Evolutionary conservation across 2,113 vertebrate species (phyloP).

Genomic region (Marmota monax): DNA sequence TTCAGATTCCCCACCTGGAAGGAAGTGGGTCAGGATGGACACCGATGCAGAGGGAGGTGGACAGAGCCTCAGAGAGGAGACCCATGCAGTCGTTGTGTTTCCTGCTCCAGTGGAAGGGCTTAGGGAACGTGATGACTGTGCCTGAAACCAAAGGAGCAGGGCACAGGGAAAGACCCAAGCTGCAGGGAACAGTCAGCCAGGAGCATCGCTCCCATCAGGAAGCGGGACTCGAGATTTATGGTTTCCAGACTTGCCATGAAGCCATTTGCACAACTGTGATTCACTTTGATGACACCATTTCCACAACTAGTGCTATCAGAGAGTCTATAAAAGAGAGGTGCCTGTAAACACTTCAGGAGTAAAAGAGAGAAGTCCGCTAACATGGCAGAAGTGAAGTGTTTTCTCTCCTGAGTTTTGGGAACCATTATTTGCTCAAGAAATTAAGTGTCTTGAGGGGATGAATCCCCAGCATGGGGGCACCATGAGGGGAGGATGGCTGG

Average conservation of each 20-base stretch:
- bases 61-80: neutral
- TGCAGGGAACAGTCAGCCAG: accelerated
- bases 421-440: no score
- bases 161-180: neutral
- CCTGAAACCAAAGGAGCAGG: neutral
- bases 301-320: slow-evolving; percentile 4
- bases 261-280: slow-evolving; percentile 71
- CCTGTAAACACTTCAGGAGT: no score
- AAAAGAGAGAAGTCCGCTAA: no score
- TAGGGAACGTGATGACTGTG: no score
- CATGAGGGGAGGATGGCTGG: slow-evolving; percentile 38
- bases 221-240: neutral
- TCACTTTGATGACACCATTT: slow-evolving; percentile 78
- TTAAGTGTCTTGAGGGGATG: slow-evolving; percentile 46
- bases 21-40: neutral
- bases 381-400: no score
- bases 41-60: neutral
- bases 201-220: accelerated
- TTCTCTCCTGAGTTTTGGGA: no score
- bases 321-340: no score
- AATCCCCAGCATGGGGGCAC: slow-evolving; percentile 54
- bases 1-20: neutral
- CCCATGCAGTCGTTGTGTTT: no score
- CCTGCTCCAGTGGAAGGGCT: neutral
- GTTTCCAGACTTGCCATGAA: slow-evolving; percentile 70